phyloP scores from a whole-genome alignment of 2,888 invertebrate species.

The Thysanoteuthis rhombus region DNA sequence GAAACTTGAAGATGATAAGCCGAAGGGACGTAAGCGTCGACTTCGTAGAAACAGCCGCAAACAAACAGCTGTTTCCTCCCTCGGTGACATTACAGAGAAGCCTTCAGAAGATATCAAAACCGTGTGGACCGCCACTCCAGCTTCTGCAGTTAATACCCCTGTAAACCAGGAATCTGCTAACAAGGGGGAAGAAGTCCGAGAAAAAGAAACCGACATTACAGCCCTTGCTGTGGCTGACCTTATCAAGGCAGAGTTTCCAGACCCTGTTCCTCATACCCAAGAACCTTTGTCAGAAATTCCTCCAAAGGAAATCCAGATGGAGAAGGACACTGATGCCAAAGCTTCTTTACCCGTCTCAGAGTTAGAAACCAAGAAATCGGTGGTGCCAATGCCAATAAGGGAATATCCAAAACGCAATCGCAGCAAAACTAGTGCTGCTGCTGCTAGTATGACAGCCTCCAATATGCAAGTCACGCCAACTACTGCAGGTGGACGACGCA shows the following conservation, averaged over 20 bases:
- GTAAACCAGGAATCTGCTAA: background rate
- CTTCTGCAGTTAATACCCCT: background rate
- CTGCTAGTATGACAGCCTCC: background rate
- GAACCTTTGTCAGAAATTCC: conserved; percentile 1
- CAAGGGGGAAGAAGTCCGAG: background rate
- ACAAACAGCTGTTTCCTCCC: background rate
- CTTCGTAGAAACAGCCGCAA: conserved; percentile 21
- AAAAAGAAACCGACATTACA: background rate
- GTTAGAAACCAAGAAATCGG: background rate
- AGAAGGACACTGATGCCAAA: background rate
- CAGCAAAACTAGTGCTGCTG: conserved; percentile 13
- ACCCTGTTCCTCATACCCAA: background rate
- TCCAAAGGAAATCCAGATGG: background rate
- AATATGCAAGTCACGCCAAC: background rate
- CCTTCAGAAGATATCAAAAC: background rate
- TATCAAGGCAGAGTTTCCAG: conserved; percentile 30
- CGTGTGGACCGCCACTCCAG: conserved; percentile 21
- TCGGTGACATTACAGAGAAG: background rate
- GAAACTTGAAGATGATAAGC: conserved; percentile 19
- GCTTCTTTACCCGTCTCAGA: conserved; percentile 12
- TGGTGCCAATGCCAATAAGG: background rate
- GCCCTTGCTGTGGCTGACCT: conserved; percentile 24
- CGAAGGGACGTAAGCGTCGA: conserved; percentile 21
- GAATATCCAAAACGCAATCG: conserved; percentile 29
- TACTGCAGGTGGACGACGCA: conserved; percentile 21